Conservation (phyloP, 2,888 invertebrate species). For the Conops quadrifasciatus region DNA sequence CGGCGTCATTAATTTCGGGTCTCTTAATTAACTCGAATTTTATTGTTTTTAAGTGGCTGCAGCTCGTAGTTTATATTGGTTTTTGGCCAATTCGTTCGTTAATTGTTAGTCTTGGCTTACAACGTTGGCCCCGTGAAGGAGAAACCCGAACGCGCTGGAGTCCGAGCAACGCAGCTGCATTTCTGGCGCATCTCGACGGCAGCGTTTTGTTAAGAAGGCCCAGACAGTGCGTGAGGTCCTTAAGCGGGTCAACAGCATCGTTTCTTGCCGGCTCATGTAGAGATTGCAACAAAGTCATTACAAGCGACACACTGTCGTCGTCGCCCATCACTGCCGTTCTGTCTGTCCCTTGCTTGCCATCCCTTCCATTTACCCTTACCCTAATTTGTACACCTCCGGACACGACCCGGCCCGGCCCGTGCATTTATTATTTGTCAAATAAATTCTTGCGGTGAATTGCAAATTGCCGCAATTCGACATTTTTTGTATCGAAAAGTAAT, state of each 20-base stretch:
- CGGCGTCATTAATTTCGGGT: slow-evolving; percentile 15
- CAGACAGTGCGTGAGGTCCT: slow-evolving; percentile 17
- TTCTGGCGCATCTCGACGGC: slow-evolving; percentile 20
- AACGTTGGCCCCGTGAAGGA: not conserved
- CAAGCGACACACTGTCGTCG: not conserved
- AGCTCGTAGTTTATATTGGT: slow-evolving; percentile 16
- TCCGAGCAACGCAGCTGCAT: slow-evolving; percentile 45
- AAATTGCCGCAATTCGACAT: slow-evolving; percentile 31
- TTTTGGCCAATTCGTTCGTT: slow-evolving; percentile 10
- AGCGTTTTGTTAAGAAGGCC: too few species aligned
- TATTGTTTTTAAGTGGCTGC: slow-evolving; percentile 28
- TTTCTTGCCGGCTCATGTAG: not conserved
- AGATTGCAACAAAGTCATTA: slow-evolving; percentile 15
- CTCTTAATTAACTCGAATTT: slow-evolving; percentile 26
- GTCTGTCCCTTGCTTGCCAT: not conserved
- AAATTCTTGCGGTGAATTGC: slow-evolving; percentile 48
- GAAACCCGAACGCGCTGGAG: not conserved
- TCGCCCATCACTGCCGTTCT: not conserved
- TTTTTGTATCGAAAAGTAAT: slow-evolving; percentile 36
- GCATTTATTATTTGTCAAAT: slow-evolving; percentile 55
- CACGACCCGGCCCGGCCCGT: not conserved
- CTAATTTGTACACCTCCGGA: not conserved
- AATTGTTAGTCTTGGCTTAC: not conserved
- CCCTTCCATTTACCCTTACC: not conserved
- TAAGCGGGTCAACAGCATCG: not conserved